Percentiles rank a stretch among this genome's conserved stretches.
Evolutionary conservation across 2,888 invertebrate genomes (phyloP).

Genomic region (Trilocha varians): DNA sequence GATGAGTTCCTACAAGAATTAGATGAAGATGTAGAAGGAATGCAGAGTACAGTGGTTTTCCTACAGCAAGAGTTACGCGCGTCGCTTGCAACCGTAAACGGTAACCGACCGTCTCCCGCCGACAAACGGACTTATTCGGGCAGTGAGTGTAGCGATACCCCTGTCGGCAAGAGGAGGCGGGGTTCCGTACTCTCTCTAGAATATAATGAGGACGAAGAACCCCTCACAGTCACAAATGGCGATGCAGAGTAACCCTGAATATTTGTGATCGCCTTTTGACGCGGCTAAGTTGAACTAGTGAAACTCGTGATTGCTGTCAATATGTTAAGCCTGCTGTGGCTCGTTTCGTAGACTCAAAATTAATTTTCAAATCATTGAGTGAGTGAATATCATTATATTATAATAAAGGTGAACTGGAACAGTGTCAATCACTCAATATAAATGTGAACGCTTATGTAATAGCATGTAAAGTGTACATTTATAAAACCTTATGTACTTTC

Average conservation of each 20-base stretch:
- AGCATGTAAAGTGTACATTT: slow-evolving; percentile 50
- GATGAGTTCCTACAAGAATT: slow-evolving; percentile 96
- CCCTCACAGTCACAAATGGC: slow-evolving; percentile 80
- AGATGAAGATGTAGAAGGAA: slow-evolving; percentile 98
- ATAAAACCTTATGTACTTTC: slow-evolving; percentile 52
- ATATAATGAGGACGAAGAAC: slow-evolving; percentile 82
- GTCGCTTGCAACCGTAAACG: slow-evolving; percentile 68
- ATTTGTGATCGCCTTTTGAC: slow-evolving; percentile 34
- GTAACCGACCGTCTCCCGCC: slow-evolving; percentile 39
- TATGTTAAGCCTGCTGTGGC: slow-evolving; percentile 26
- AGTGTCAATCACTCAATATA: slow-evolving; percentile 35
- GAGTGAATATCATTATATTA: slow-evolving; percentile 39
- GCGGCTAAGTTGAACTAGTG: slow-evolving; percentile 47
- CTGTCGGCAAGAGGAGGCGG: slow-evolving; percentile 78
- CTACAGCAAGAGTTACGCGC: slow-evolving; percentile 94
- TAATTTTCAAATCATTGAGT: slow-evolving; percentile 29
- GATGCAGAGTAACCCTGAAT: slow-evolving; percentile 69
- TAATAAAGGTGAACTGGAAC: slow-evolving; percentile 28
- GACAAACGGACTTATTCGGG: slow-evolving; percentile 61
- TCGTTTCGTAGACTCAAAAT: slow-evolving; percentile 35
- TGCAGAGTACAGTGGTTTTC: slow-evolving; percentile 97
- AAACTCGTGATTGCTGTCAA: slow-evolving; percentile 32
- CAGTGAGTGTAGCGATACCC: slow-evolving; percentile 57
- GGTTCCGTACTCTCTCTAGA: slow-evolving; percentile 81
- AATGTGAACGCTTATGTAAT: slow-evolving; percentile 46